These are phyloP conservation scores for Acrocephalus scirpaceus DNA, from an alignment of 2,797 vertebrate species.

Conservation along the genomic window DNA sequence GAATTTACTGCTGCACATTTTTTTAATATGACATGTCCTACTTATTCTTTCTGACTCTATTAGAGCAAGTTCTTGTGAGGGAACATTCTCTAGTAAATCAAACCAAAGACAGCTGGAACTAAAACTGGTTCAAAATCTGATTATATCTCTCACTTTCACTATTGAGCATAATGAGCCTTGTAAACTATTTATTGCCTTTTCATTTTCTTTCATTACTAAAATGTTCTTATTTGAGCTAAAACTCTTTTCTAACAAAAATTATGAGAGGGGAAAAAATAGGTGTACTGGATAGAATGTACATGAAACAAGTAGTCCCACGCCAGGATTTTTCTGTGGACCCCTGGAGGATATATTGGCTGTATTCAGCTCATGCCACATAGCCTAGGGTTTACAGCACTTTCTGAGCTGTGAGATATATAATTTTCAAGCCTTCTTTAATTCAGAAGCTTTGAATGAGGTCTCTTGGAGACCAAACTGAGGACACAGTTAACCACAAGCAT, in stretches of 20 bases:
- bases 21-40: neutral
- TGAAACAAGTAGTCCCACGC: neutral
- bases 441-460: neutral
- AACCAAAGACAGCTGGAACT: neutral
- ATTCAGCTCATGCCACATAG: neutral
- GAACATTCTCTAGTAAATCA: neutral
- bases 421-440: neutral
- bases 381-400: neutral
- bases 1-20: neutral
- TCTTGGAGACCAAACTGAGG: neutral
- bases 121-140: neutral
- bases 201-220: neutral
- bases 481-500: neutral
- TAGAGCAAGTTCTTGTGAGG: neutral
- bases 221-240: neutral
- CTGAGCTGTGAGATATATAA: neutral
- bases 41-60: neutral
- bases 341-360: neutral
- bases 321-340: neutral
- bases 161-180: neutral
- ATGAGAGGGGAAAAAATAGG: neutral
- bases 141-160: neutral
- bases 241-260: neutral
- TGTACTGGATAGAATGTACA: neutral
- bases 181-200: neutral